Evolutionary conservation across 1,140 invertebrate species (phyloP).

Genomic region (Trichonephila inaurata): DNA sequence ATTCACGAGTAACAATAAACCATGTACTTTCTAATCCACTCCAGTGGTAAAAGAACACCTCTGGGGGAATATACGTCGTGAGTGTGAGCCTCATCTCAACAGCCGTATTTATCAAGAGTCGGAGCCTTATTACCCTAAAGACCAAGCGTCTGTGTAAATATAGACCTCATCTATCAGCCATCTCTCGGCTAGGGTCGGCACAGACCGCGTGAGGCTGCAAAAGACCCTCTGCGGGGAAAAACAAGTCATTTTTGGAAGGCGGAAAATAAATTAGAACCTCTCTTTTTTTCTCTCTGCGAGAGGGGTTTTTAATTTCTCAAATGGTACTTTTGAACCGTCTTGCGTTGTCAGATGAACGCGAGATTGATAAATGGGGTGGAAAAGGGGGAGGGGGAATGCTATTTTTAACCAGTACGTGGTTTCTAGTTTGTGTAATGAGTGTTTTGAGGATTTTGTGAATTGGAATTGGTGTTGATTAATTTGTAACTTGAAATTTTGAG

Average conservation of each 20-base stretch:
- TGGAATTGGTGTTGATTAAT: too few species aligned
- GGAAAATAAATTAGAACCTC: conserved; percentile 7
- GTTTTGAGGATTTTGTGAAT: too few species aligned
- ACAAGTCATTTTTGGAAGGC: background rate
- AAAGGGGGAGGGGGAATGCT: too few species aligned
- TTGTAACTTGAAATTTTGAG: too few species aligned
- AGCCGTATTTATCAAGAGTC: background rate
- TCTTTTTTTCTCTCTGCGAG: background rate
- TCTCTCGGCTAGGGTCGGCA: conserved; percentile 4
- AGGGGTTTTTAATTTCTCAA: background rate
- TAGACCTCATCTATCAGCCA: conserved; percentile 26
- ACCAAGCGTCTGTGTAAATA: conserved; percentile 19
- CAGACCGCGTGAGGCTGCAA: background rate
- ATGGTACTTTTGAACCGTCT: background rate
- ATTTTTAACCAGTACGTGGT: too few species aligned
- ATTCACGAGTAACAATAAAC: background rate
- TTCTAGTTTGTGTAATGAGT: too few species aligned
- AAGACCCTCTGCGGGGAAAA: background rate
- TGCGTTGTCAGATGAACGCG: background rate
- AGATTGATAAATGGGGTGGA: too few species aligned
- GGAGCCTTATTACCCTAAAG: conserved; percentile 17
- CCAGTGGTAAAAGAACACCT: background rate
- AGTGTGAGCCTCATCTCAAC: background rate
- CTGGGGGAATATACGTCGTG: background rate
- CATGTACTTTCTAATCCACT: background rate